Evolutionary conservation across 2,888 invertebrate species (phyloP), one percentile per base, ranked within the genome.

Genomic region (Choristoneura rosaceana): DNA sequence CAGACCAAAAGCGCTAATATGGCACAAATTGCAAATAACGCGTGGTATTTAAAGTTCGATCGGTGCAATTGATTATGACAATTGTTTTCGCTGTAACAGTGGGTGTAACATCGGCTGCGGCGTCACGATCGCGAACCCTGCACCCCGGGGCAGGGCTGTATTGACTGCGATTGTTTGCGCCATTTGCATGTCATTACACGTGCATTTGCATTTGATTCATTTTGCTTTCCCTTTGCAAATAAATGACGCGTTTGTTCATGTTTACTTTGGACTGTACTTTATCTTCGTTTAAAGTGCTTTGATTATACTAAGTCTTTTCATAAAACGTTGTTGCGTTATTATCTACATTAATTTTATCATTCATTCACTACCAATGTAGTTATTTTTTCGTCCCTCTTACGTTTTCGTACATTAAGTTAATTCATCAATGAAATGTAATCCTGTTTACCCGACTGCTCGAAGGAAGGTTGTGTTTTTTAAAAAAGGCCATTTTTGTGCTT

Each of bases 141-240:
- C 70, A 50, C 65, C 65, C 41, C 60, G 71, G 71, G 71, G 62
- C 71, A 71, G 71, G 64, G 62, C 66, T 67, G 71, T 71, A 71
- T 71, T 62, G 71, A 71, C 71, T 71, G 61, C 71, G 71, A 71
- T 71, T 71, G 71, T 71, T 71, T 66, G 71, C 66, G 66, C 71
- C 66, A 66, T 71, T 71, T 67, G 71, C 71, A 71, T 71, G 61
- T 71, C 71, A 71, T 71, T 71, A 71, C 71, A 71, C 71, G 71
- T 67, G 71, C 66, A 71, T 71, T 71, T 71, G 71, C 71, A 71
- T 71, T 71, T 71, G 66, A 71, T 71, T 71, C 66, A 71, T 71
- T 71, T 71, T 55, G 71, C 65, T 66, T 67, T 55, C 66, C 62
- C 71, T 67, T 71, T 67, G 71, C 55, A 67, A 67, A 71, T 67